Conservation (phyloP, 2,888 invertebrate genomes). For the Tetramorium bicarinatum region DNA sequence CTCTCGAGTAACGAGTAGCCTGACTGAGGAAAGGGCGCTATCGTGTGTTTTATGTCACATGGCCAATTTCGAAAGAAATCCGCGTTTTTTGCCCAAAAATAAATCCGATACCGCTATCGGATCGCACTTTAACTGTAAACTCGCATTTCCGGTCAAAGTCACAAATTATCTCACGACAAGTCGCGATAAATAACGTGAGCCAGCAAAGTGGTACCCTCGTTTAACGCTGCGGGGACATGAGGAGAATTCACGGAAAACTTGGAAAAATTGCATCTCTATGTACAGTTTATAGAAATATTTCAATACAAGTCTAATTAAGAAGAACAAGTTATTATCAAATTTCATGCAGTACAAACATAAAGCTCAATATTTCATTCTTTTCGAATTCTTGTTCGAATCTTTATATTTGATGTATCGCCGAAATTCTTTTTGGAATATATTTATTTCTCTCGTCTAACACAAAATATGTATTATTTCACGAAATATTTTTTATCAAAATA, state of each 20-base stretch:
- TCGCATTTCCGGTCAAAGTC: constrained; percentile 14
- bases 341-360: not conserved
- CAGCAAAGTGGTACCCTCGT: not conserved
- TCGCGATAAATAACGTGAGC: not conserved
- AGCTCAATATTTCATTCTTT: not conserved
- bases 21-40: not conserved
- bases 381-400: not conserved
- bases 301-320: not conserved
- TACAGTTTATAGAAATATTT: not conserved
- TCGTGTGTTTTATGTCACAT: not conserved
- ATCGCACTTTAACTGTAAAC: constrained; percentile 4
- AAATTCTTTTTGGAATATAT: not conserved
- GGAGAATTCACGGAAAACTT: not conserved
- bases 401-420: not conserved
- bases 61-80: not conserved
- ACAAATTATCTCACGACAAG: constrained; percentile 3
- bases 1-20: not conserved
- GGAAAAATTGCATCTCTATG: not conserved
- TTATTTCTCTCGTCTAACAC: not conserved
- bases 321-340: not conserved
- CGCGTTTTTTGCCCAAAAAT: constrained; percentile 3
- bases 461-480: not conserved
- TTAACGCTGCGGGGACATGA: not conserved
- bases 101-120: constrained; percentile 23
- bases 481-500: not conserved